Percentiles rank a stretch among this genome's conserved stretches.
These are phyloP conservation scores for Falco cherrug DNA, from an alignment of 2,797 vertebrate species.

Conservation along the genomic window DNA sequence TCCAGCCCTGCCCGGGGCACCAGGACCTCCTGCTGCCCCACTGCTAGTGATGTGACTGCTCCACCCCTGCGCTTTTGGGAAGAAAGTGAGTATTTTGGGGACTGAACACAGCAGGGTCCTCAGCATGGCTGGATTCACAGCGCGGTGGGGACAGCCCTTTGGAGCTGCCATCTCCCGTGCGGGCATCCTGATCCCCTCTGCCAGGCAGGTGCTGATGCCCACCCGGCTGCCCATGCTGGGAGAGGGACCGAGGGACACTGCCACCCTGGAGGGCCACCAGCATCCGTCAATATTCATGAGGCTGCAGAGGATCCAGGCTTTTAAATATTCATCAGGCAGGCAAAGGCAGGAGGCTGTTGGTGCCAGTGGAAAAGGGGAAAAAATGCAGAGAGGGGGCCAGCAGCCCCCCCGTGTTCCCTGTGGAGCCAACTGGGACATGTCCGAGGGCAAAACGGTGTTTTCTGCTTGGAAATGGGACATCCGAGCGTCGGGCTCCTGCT, in stretches of 20 bases:
- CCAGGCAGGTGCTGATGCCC: not conserved
- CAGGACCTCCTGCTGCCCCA: not conserved
- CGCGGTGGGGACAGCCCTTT: rapidly evolving
- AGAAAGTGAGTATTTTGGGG: not conserved
- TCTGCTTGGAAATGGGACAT: not conserved
- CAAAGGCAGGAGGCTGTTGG: not conserved
- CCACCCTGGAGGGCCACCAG: not conserved
- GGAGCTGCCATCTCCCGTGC: not conserved
- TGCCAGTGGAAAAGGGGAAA: not conserved
- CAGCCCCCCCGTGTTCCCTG: not conserved
- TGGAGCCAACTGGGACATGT: not conserved
- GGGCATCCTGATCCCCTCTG: rapidly evolving
- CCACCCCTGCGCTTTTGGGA: not conserved
- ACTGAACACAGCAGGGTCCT: not conserved
- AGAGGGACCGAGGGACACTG: not conserved
- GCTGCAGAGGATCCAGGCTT: slow-evolving; percentile 26
- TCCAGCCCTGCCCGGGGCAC: not conserved
- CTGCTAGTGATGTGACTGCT: rapidly evolving
- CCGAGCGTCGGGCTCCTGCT: not conserved
- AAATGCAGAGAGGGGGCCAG: not conserved
- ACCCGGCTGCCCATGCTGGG: not conserved
- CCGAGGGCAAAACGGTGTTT: not conserved
- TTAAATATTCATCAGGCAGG: slow-evolving; percentile 37
- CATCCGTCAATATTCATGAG: slow-evolving; percentile 29
- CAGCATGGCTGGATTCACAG: rapidly evolving